Percentiles rank a stretch among this genome's conserved stretches.
Evolutionary conservation across 2,113 vertebrate genomes (phyloP).

Genomic region (Hemichromis elongatus): DNA sequence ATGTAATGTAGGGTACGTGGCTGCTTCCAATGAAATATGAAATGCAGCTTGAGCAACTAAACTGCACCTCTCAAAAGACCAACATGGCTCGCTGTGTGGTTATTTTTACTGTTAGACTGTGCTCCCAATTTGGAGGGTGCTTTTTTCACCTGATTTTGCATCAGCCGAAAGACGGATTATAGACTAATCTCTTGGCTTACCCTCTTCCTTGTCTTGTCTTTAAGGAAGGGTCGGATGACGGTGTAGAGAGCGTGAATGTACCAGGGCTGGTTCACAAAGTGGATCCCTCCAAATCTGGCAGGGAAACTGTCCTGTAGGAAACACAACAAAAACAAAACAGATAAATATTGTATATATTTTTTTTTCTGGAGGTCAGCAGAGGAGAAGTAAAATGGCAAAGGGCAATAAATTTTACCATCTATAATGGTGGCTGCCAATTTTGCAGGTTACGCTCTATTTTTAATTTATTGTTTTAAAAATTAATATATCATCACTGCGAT

Average conservation of each 20-base stretch:
- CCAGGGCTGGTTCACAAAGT: conserved; percentile 98
- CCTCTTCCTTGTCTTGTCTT: conserved; percentile 98
- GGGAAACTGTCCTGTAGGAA: conserved; percentile 93
- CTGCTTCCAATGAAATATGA: no score
- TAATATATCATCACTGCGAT: no score
- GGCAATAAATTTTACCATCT: no score
- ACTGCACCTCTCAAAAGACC: not conserved
- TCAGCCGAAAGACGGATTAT: not conserved
- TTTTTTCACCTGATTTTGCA: not conserved
- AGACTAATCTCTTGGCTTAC: conserved; percentile 59
- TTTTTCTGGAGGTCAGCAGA: not conserved
- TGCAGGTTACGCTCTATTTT: no score
- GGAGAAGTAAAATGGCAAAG: not conserved
- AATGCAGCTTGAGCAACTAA: no score
- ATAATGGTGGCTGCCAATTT: no score
- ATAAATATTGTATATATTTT: not conserved
- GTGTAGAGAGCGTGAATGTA: conserved; percentile 98
- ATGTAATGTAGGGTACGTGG: no score
- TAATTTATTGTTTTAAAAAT: no score
- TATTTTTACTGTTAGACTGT: not conserved
- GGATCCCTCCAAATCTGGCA: conserved; percentile 95
- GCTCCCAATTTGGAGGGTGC: not conserved
- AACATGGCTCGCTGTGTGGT: not conserved
- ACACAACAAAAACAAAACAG: conserved; percentile 4
- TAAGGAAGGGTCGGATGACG: conserved; percentile 94